Conservation (phyloP, 2,888 invertebrate genomes). For the Helobdella robusta region DNA sequence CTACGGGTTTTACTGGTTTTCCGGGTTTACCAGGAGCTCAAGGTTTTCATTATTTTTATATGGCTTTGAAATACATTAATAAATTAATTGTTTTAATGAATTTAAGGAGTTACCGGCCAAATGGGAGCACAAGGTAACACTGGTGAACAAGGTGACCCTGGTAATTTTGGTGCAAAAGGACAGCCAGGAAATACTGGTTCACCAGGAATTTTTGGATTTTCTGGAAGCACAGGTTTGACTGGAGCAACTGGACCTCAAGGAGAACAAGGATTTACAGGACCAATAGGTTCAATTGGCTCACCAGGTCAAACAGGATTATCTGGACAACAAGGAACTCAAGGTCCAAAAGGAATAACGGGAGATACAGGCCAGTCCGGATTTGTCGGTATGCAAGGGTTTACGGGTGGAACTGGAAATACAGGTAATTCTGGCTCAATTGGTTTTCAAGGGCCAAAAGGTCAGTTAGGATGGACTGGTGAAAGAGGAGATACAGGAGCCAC, state of each 20-base stretch:
- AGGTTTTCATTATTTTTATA: too few species aligned
- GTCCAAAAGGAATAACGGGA: too few species aligned
- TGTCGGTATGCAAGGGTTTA: too few species aligned
- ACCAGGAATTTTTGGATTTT: not conserved
- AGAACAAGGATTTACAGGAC: conserved; percentile 7
- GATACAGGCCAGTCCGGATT: too few species aligned
- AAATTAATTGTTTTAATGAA: not conserved
- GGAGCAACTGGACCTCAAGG: conserved; percentile 5
- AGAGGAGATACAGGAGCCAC: conserved; percentile 25
- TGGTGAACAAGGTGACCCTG: conserved; percentile 8
- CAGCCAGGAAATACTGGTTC: not conserved
- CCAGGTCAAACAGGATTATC: conserved; percentile 25
- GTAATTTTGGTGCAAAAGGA: conserved; percentile 5
- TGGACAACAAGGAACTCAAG: conserved; percentile 51
- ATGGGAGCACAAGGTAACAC: not conserved
- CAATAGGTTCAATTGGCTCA: conserved; percentile 27
- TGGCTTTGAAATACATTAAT: too few species aligned
- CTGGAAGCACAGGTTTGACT: not conserved
- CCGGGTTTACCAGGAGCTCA: conserved; percentile 20
- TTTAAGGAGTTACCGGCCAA: not conserved
- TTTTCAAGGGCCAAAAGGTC: too few species aligned
- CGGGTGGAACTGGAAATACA: too few species aligned
- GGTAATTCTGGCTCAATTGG: too few species aligned
- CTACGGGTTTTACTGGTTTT: not conserved
- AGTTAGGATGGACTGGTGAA: conserved; percentile 24